Conservation (phyloP, 2,797 vertebrate species). For the Arctocebus calabarensis region DNA sequence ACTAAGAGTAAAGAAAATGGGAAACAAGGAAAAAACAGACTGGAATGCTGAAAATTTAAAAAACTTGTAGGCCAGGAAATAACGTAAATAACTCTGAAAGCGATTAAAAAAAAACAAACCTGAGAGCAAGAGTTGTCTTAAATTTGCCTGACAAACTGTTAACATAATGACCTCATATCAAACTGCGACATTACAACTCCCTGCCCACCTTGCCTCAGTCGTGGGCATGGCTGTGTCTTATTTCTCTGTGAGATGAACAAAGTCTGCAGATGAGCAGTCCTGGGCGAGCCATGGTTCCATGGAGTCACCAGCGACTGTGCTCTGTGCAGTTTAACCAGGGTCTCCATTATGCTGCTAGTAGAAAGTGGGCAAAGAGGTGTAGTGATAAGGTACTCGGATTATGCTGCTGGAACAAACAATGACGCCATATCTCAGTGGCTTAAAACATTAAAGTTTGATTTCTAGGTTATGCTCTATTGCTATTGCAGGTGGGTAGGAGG, state of each 20-base stretch:
- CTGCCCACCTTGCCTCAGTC: not conserved
- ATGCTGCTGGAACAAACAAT: not conserved
- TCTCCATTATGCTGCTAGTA: not conserved
- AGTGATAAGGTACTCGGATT: not conserved
- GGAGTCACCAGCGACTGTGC: not conserved
- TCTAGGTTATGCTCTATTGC: not conserved
- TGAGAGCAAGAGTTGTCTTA: not conserved
- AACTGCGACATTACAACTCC: not conserved
- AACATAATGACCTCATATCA: not conserved
- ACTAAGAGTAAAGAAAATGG: constrained; percentile 33
- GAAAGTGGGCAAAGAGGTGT: not conserved
- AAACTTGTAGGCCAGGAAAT: constrained; percentile 12
- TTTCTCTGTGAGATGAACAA: not conserved
- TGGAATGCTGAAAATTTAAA: constrained; percentile 1
- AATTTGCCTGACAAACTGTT: not conserved
- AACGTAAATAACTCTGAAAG: not conserved
- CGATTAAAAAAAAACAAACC: not conserved
- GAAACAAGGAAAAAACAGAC: constrained; percentile 31
- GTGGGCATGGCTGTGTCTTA: not conserved
- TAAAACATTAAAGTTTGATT: constrained; percentile 11
- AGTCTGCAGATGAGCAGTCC: not conserved
- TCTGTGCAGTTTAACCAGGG: not conserved
- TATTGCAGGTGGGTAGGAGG: not conserved
- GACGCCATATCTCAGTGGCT: not conserved
- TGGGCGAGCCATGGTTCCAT: not conserved